Evolutionary conservation across 2,797 vertebrate species (phyloP).

Genomic region (Chromobotia macracanthus): DNA sequence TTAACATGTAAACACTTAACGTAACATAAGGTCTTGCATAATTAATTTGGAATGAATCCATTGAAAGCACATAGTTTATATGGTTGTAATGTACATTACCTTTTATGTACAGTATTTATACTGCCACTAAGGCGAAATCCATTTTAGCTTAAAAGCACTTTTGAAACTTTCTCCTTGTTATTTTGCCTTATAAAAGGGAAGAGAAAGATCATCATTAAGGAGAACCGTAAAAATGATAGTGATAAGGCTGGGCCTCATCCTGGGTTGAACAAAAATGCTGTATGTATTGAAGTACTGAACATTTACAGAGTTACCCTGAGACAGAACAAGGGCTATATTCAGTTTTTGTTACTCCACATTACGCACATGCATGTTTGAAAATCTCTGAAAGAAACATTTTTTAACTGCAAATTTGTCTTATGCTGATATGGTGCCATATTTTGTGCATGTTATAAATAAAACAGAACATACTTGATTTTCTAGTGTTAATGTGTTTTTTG

Average conservation of each 20-base stretch:
- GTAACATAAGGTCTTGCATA: neutral
- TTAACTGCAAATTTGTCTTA: conserved; percentile 17
- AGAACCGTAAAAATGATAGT: neutral
- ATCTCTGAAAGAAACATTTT: neutral
- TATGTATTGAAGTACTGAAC: neutral
- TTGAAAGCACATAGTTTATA: neutral
- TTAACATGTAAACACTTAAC: neutral
- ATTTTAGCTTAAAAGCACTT: neutral
- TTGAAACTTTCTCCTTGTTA: neutral
- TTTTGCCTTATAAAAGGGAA: neutral
- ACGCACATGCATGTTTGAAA: conserved; percentile 9
- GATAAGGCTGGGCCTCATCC: neutral
- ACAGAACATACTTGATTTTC: conserved; percentile 71
- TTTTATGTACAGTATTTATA: neutral
- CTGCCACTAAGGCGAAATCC: neutral
- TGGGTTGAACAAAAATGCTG: neutral
- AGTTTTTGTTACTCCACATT: neutral
- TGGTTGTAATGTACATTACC: neutral
- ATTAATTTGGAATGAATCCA: neutral
- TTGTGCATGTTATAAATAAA: conserved; percentile 81
- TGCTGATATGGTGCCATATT: conserved; percentile 69
- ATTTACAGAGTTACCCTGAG: neutral
- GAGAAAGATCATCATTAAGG: neutral
- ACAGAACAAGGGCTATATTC: neutral
- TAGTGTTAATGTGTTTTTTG: conserved; percentile 22